These are phyloP conservation scores for Drosophila nannoptera DNA, from an alignment of 1,140 invertebrate genomes.

Conservation along the genomic window DNA sequence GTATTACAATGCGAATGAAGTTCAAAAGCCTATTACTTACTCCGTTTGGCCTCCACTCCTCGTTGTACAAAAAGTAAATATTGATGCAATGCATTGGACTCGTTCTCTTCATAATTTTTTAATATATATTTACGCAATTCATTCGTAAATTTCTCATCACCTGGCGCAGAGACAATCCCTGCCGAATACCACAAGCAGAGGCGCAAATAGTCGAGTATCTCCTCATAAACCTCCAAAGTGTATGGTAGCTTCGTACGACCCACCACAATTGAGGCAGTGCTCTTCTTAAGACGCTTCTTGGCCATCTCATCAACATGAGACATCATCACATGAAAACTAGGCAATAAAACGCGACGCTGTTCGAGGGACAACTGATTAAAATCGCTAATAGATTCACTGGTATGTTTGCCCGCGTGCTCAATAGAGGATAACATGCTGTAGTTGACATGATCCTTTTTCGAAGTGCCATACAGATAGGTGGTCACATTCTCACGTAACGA, in stretches of 20 bases:
- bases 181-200: constrained; percentile 83
- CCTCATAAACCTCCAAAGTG: constrained; percentile 82
- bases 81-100: constrained; percentile 71
- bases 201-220: constrained; percentile 88
- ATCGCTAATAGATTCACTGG: constrained; percentile 54
- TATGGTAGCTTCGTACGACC: constrained; percentile 86
- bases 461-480: constrained; percentile 73
- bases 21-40: constrained; percentile 29
- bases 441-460: constrained; percentile 77
- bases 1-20: no score
- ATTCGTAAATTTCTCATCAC: constrained; percentile 61
- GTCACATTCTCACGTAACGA: constrained; percentile 74
- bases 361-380: constrained; percentile 71
- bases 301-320: constrained; percentile 78
- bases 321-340: constrained; percentile 76
- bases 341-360: constrained; percentile 75
- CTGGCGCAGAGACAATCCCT: constrained; percentile 78
- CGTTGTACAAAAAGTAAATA: constrained; percentile 77
- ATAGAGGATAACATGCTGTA: constrained; percentile 71
- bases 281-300: constrained; percentile 77
- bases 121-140: constrained; percentile 66
- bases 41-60: constrained; percentile 73
- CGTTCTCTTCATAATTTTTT: constrained; percentile 57
- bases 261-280: constrained; percentile 80
- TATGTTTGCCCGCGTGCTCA: constrained; percentile 53